Percentiles rank a stretch among this genome's conserved stretches.
Conservation (phyloP, 2,888 invertebrate species). For the Zeuzera pyrina region DNA sequence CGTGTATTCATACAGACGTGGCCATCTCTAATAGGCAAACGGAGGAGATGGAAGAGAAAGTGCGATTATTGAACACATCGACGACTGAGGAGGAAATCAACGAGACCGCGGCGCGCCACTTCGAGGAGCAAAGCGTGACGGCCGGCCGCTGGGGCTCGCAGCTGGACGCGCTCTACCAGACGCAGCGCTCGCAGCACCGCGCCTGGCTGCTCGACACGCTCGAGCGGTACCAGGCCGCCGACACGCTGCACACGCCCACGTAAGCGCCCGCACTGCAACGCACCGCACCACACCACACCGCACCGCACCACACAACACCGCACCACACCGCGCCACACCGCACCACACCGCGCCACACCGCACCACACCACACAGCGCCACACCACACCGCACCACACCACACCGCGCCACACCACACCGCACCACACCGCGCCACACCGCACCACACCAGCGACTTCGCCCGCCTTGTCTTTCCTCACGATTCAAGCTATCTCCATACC, state of each 20-base stretch:
- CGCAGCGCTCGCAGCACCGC: constrained; percentile 89
- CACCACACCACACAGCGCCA: no score
- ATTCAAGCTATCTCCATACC: constrained; percentile 7
- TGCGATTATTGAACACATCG: constrained; percentile 82
- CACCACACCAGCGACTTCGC: background rate
- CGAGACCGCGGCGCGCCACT: constrained; percentile 84
- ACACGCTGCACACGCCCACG: constrained; percentile 68
- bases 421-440: constrained; percentile 5
- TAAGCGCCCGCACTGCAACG: constrained; percentile 22
- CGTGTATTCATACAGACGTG: no score
- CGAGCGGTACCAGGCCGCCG: constrained; percentile 78
- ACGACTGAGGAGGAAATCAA: constrained; percentile 91
- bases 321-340: no score
- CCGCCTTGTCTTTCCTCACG: background rate
- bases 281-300: no score
- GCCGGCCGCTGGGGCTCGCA: constrained; percentile 90
- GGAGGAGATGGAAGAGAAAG: constrained; percentile 90
- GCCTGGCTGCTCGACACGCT: constrained; percentile 90
- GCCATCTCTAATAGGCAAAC: no score
- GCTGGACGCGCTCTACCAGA: constrained; percentile 86
- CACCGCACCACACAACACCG: no score
- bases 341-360: no score
- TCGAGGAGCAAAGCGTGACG: constrained; percentile 87
- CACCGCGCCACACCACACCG: no score
- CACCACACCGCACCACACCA: no score